Evolutionary conservation across 2,113 vertebrate genomes (phyloP).

Genomic region (Pogonocichla stellata): DNA sequence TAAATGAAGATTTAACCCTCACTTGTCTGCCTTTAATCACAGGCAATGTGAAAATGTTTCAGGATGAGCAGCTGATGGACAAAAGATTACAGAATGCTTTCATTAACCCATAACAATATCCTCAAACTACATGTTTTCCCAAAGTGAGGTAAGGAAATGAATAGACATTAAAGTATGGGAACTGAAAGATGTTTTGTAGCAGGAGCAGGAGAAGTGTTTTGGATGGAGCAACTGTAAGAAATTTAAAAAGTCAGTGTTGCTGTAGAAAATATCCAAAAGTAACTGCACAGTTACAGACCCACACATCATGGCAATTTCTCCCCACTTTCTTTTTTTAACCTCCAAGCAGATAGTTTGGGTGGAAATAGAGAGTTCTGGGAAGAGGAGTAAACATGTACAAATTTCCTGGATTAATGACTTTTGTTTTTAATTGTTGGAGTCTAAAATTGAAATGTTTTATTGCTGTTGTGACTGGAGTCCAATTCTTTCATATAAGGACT

Average conservation of each 20-base stretch:
- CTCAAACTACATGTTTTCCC: not conserved
- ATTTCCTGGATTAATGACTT: not conserved
- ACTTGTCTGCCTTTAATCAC: not conserved
- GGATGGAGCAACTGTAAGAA: not conserved
- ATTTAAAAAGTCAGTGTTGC: not conserved
- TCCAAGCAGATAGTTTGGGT: not conserved
- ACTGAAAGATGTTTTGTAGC: not conserved
- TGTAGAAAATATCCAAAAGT: not conserved
- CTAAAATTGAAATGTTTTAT: not conserved
- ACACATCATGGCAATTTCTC: not conserved
- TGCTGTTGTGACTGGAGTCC: not conserved
- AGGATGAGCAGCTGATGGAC: not conserved
- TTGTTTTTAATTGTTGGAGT: not conserved
- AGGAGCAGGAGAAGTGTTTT: not conserved
- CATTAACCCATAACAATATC: not conserved
- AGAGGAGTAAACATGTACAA: not conserved
- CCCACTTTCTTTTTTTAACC: fast-evolving
- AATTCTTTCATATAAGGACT: not conserved
- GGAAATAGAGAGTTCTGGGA: not conserved
- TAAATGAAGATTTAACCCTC: not conserved
- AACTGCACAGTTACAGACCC: not conserved
- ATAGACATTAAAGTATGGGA: not conserved
- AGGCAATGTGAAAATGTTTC: not conserved
- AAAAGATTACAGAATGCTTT: not conserved
- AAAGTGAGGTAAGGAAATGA: not conserved